phyloP scores from a whole-genome alignment of 1,140 invertebrate species.

The Semibalanus balanoides region DNA sequence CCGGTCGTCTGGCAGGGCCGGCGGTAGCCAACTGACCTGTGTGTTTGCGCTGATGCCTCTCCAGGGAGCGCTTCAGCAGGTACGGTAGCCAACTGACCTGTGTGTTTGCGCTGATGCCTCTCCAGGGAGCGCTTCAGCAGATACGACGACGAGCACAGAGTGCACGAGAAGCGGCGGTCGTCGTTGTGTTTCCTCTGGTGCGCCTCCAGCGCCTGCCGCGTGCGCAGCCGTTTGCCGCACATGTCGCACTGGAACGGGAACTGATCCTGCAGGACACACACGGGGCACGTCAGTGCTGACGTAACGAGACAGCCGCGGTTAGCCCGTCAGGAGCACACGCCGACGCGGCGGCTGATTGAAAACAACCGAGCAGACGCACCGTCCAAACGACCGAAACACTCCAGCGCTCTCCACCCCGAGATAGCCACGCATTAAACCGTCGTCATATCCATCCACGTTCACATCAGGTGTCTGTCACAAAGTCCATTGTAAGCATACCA shows the following conservation, averaged over 20 bases:
- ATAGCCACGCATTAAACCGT: no score
- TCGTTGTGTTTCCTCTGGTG: not conserved
- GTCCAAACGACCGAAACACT: no score
- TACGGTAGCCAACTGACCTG: not conserved
- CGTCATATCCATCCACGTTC: no score
- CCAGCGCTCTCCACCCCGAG: no score
- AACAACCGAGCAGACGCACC: no score
- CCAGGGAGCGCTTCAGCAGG: constrained; percentile 1
- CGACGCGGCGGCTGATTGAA: no score
- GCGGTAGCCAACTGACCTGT: not conserved
- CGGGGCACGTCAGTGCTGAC: no score
- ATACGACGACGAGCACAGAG: not conserved
- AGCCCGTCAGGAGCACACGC: no score
- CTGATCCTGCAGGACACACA: not conserved
- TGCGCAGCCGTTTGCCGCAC: not conserved
- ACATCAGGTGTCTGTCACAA: no score
- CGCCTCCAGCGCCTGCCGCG: not conserved
- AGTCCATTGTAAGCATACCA: no score
- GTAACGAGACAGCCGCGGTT: not conserved
- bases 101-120: not conserved
- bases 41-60: not conserved
- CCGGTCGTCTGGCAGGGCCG: no score
- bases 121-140: constrained; percentile 1
- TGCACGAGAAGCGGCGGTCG: not conserved
- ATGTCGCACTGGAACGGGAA: not conserved